These are phyloP conservation scores for Typhlichthys eigenmanni DNA, from an alignment of 2,797 vertebrate species.

Conservation along the genomic window DNA sequence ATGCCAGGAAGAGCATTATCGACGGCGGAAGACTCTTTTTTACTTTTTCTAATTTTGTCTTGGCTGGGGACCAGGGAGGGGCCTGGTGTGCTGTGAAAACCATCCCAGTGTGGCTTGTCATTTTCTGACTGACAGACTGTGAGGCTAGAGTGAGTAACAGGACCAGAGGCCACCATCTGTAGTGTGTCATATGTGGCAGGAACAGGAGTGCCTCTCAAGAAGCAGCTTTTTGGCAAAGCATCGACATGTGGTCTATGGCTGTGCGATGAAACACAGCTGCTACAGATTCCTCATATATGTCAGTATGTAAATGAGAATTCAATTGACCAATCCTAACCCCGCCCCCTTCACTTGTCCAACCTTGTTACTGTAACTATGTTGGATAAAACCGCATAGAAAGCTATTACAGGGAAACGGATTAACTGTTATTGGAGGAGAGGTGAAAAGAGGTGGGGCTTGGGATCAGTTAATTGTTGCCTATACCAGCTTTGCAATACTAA, in stretches of 20 bases:
- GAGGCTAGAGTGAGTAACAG: conserved; percentile 67
- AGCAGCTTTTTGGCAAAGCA: conserved; percentile 59
- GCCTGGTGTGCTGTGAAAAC: conserved; percentile 66
- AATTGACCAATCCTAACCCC: no score
- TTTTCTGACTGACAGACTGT: conserved; percentile 65
- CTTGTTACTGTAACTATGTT: no score
- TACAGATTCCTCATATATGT: no score
- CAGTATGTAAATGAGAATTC: no score
- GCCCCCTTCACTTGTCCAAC: no score
- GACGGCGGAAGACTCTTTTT: conserved; percentile 46
- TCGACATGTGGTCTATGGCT: conserved; percentile 43
- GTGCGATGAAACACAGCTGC: conserved; percentile 43
- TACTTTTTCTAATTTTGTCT: conserved; percentile 34
- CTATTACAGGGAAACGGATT: no score
- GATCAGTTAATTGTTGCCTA: no score
- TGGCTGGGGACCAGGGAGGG: conserved; percentile 47
- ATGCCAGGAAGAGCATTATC: conserved; percentile 14
- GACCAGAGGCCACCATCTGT: conserved; percentile 70
- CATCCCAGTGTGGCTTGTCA: conserved; percentile 52
- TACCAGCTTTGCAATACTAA: no score
- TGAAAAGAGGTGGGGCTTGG: no score
- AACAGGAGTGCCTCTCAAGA: conserved; percentile 65
- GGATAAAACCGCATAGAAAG: no score
- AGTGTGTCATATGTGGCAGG: conserved; percentile 68
- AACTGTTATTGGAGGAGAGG: no score